Base-by-base conservation (phyloP, 2,888 invertebrate genomes). In the Athripsodes cinereus region DNA sequence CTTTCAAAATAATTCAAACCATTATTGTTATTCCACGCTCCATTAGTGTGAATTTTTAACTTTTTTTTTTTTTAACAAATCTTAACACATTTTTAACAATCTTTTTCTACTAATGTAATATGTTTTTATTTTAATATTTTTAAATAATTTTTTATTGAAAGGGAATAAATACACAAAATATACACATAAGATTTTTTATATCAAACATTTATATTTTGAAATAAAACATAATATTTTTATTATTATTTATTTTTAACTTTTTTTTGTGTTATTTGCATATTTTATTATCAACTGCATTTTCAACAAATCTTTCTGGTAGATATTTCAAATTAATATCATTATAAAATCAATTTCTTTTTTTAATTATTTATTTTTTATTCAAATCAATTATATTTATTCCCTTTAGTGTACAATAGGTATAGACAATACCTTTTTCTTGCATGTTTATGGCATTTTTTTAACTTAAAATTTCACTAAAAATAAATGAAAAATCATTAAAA, bases 321-420 rank as follows among this genome's bases (percentile, higher is more conserved):
- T n/a, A 26, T 56, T 53, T 53, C 44, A 11, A 44, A 46, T 44
- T 21, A 22, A 44, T 44, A 18, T 53, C 20, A 53, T 2, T 18
- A 22, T 20, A 44, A 40, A 53, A n/a, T 2, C 19, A n/a, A 18
- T 26, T 58, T 55, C 64, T 61, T 40, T 61, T 54, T 52, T n/a
- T 44, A 20, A 52, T 35, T 56, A 50, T 55, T 46, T 60, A 53
- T 40, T 8, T 40, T 40, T 40, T 40, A n/a, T 40, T 40, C 5
- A 19, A 50, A 44, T 53, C 21, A 57, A 22, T 18, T 19, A 51
- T 55, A 67, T 66, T 63, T 67, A 72, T 74, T 79, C 79, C 79
- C 79, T 79, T 79, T 79, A 78, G 78, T 79, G 79, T 79, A 75
- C 78, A 77, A 77, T 75, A 71, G 68, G 61, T 61, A 10, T 46